Evolutionary conservation across 2,888 invertebrate species (phyloP).

Genomic region (Celastrina argiolus): DNA sequence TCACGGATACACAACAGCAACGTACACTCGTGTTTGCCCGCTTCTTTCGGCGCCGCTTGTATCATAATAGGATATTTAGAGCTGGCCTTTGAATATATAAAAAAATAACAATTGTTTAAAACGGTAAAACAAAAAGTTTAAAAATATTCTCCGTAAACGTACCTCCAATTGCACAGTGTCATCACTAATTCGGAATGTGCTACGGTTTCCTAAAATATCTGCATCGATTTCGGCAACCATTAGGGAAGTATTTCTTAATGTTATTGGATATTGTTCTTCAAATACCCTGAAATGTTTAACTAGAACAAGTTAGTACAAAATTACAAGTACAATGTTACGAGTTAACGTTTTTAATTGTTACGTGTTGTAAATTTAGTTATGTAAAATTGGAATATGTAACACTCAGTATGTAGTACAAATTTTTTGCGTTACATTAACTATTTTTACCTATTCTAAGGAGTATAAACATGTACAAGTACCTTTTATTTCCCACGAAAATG

Average conservation of each 20-base stretch:
- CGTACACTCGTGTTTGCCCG: constrained; percentile 50
- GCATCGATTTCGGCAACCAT: constrained; percentile 68
- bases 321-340: no score
- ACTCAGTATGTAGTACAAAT: no score
- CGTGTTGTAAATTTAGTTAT: neutral
- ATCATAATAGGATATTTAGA: constrained; percentile 54
- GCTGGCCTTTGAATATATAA: constrained; percentile 51
- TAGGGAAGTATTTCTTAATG: constrained; percentile 74
- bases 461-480: constrained; percentile 38
- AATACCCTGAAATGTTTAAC: constrained; percentile 53
- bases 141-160: constrained; percentile 7
- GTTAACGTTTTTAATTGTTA: no score
- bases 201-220: constrained; percentile 59
- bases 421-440: no score
- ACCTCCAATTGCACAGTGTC: constrained; percentile 55
- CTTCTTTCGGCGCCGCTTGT: constrained; percentile 60
- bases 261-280: constrained; percentile 65
- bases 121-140: neutral
- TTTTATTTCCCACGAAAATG: constrained; percentile 57
- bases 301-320: no score
- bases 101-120: neutral
- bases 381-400: no score
- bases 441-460: no score
- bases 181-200: constrained; percentile 67
- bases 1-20: constrained; percentile 71